Evolutionary conservation across 1,140 invertebrate genomes (phyloP), one percentile per base, ranked within the genome.

Genomic region (Lasioglossum baleicum): DNA sequence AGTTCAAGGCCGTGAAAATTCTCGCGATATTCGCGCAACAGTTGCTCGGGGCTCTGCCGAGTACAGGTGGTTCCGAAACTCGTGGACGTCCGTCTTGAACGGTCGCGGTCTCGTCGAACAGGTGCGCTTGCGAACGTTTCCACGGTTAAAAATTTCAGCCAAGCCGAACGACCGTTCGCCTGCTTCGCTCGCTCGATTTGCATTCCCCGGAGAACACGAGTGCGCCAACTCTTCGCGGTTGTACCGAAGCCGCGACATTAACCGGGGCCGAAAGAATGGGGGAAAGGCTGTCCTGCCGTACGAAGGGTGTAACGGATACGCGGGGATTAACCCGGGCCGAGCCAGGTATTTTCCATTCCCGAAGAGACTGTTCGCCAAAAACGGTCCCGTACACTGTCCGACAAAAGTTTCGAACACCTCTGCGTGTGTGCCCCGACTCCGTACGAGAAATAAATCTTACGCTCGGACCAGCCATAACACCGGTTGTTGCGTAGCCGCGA

Each of bases 1-100:
- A 72, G 73, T 75, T 75, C 73, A 75, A 60, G 73, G 73, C 42
- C 73, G 64, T 60, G 70, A 61, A 63, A 72, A 72, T 72, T 63
- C 70, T 72, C 58, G 58, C 22, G 42, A 72, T 48, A 48, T 35
- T 72, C 40, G 40, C 70, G 40, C 58, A 72, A 61, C 70, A 44
- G 53, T 72, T 72, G 58, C 56, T 48, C 58, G 2, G 40, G 15
- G 17, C 53, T 7, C 20, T 20, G 48, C 10, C 22, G 31, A 44
- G 13, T 11, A 61, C 35, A 71, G 53, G 20, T 60, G 31, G 53
- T 40, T 60, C 53, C 69, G 48, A 58, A 70, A 58, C 44, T 53
- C 44, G 31, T 8, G 26, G 44, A 48, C 65, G 11, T 26, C n/a
- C 65, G 42, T 51, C 65, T 51, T 51, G 10, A 11, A 26, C 20